Evolutionary conservation across 1,140 invertebrate genomes (phyloP).

Genomic region (Palaemon carinicauda): DNA sequence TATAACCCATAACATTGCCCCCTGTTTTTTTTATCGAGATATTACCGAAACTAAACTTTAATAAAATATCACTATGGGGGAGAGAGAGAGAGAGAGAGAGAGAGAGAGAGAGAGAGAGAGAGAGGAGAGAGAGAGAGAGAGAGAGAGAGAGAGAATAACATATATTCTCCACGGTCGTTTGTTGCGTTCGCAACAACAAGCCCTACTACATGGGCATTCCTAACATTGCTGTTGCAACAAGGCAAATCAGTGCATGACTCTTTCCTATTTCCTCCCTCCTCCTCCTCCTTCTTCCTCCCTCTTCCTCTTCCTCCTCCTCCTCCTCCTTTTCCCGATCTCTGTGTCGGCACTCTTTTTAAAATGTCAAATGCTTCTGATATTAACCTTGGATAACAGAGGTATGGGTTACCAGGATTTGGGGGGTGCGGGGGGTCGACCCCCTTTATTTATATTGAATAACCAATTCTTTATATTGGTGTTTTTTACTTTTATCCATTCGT

Average conservation of each 20-base stretch:
- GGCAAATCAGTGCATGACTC: not conserved
- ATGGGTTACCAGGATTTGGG: too few relatives aligned
- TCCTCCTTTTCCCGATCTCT: too few relatives aligned
- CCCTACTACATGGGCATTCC: not conserved
- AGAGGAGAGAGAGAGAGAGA: constrained; percentile 3
- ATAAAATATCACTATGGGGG: not conserved
- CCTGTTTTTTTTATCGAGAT: not conserved
- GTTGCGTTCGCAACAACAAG: not conserved
- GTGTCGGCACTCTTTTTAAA: too few relatives aligned
- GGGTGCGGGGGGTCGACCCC: too few relatives aligned
- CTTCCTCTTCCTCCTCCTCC: not conserved
- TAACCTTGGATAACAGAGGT: too few relatives aligned
- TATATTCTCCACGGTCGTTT: not conserved
- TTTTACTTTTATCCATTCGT: too few relatives aligned
- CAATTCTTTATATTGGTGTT: too few relatives aligned
- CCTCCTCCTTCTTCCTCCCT: not conserved
- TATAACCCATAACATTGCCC: too few relatives aligned
- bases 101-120: not conserved
- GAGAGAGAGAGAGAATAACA: not conserved
- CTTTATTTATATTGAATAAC: too few relatives aligned
- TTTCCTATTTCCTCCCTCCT: not conserved
- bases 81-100: not conserved
- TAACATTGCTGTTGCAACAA: too few relatives aligned
- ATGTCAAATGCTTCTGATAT: too few relatives aligned
- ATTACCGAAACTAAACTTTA: not conserved